A percentile compares a stretch with the other conserved stretches of the same genome.
These are phyloP conservation scores for Rotaria sp. DNA, from an alignment of 2,888 invertebrate genomes.

Conservation along the genomic window DNA sequence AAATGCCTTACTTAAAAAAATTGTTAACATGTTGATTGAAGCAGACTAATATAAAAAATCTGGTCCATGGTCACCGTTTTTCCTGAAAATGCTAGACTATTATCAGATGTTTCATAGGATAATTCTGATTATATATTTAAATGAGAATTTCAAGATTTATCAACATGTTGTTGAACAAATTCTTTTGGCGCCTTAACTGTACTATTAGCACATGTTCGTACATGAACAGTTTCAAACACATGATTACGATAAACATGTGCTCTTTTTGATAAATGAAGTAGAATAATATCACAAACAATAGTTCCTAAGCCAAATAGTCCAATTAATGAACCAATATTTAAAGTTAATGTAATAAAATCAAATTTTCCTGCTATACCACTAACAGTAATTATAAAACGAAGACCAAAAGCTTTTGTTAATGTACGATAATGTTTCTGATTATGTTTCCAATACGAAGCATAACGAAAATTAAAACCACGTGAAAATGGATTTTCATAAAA, in stretches of 20 bases:
- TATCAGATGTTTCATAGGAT: no score
- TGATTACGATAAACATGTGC: neutral
- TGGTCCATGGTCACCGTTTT: no score
- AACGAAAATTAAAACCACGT: conserved; percentile 46
- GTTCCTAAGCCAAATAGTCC: conserved; percentile 3
- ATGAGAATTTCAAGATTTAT: no score
- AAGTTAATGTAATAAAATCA: conserved; percentile 55
- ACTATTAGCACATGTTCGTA: neutral
- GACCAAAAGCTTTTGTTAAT: conserved; percentile 57
- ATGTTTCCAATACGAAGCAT: conserved; percentile 49
- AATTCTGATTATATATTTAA: no score
- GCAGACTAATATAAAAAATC: no score
- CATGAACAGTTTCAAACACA: neutral
- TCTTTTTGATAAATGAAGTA: neutral
- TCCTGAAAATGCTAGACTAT: no score
- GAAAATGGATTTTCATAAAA: conserved; percentile 39
- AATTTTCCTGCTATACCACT: conserved; percentile 58
- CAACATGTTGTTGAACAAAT: no score
- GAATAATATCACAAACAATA: neutral
- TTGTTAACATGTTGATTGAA: no score
- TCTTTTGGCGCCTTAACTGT: neutral
- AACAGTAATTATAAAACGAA: conserved; percentile 57
- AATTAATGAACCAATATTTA: conserved; percentile 56
- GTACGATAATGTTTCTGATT: conserved; percentile 54
- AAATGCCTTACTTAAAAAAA: no score